Evolutionary conservation across 2,888 invertebrate species (phyloP), one percentile per base, ranked within the genome.

Genomic region (Lasioglossum pauxillum): DNA sequence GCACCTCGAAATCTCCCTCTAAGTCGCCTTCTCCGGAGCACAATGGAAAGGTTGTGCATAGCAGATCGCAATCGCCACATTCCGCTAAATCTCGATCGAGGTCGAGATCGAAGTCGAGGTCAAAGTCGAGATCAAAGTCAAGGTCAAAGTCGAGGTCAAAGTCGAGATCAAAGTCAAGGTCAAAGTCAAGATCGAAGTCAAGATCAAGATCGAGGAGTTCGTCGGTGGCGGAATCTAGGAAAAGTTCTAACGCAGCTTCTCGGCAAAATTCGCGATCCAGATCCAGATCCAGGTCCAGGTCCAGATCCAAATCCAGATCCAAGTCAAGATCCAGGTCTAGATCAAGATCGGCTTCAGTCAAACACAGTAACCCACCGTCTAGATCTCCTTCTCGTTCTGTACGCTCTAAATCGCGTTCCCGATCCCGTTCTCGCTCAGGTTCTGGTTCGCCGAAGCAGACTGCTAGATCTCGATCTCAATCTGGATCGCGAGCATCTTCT

Each of bases 321-420:
- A 64, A 19, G 19, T 64, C 64, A 0, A 64, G 64, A 64, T 64
- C 64, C 31, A 16, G 88, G 73, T 93, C 92, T 0, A 82, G 86
- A 77, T 93, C 93, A 12, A 85, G 92, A 73, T 94, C 94, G 16
- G 90, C 91, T 80, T 95, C 95, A 4, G 87, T 88, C 23, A 91
- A 86, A 76, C 91, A 94, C 8, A 91, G 91, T 49, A 75, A 88
- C 49, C 94, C 93, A 41, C 85, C 84, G 5, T 82, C 84, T 0
- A 86, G 83, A 23, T 74, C 81, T 53, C 69, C 90, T 38, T 92
- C 94, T 19, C 92, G 38, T 94, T 94, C n/a, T 89, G 84, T 77
- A 93, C 93, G 88, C 46, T 95, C 94, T 0, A 90, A 92, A 31
- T 92, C 93, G 71, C 89, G 90, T 75, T 92, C 90, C 23, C 88